A percentile compares a stretch with the other conserved stretches of the same genome.
Conservation (phyloP, 2,113 vertebrate genomes). For the Apodemus sylvaticus region DNA sequence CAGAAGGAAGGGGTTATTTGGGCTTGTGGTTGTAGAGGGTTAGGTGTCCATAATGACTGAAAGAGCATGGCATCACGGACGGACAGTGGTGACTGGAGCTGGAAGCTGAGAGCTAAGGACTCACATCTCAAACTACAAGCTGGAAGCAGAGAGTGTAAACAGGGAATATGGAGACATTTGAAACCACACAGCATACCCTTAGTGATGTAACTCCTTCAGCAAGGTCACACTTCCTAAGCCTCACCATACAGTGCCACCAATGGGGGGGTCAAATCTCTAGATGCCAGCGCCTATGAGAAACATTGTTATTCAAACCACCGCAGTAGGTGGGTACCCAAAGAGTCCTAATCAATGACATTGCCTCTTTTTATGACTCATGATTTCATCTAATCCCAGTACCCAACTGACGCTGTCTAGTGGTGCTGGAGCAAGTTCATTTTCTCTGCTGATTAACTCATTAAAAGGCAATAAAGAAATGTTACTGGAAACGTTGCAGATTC, state of each 20-base stretch:
- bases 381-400: constrained; percentile 28
- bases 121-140: not conserved
- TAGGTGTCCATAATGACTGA: not conserved
- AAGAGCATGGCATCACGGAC: not conserved
- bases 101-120: not conserved
- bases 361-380: constrained; percentile 27
- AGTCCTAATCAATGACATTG: not conserved
- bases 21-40: not conserved
- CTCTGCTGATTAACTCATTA: not conserved
- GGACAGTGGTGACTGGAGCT: not conserved
- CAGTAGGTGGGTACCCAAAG: not conserved
- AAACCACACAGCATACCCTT: not conserved
- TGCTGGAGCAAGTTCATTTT: not conserved
- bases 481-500: not conserved
- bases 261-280: not conserved
- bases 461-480: not conserved
- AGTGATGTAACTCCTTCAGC: not conserved
- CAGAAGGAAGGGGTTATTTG: not conserved
- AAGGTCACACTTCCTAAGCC: not conserved
- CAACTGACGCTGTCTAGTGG: not conserved
- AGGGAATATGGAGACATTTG: not conserved
- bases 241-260: not conserved
- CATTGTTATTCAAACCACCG: not conserved
- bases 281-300: not conserved
- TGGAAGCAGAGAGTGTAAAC: not conserved